Evolutionary conservation across 2,888 invertebrate genomes (phyloP).

Genomic region (Marronus borbonicus): DNA sequence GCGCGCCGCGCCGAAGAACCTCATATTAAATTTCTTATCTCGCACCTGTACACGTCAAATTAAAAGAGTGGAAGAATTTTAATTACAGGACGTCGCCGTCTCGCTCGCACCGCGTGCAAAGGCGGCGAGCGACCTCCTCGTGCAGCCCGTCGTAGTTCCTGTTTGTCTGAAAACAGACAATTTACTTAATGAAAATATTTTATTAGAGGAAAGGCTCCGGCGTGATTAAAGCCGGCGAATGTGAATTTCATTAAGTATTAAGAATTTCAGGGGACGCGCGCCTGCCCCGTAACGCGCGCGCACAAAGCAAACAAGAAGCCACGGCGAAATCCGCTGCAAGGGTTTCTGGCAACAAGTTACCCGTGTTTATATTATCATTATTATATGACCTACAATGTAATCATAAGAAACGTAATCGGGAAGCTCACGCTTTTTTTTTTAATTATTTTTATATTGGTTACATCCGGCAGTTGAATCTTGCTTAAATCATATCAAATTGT

Average conservation of each 20-base stretch:
- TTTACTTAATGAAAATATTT: conserved; percentile 50
- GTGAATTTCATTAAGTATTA: conserved; percentile 46
- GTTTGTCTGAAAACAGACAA: conserved; percentile 46
- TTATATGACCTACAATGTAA: too few relatives aligned
- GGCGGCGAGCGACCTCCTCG: not conserved
- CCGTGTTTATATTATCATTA: too few relatives aligned
- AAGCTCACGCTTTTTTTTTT: too few relatives aligned
- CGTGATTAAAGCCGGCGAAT: conserved; percentile 43
- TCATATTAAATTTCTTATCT: conserved; percentile 46
- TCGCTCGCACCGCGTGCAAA: not conserved
- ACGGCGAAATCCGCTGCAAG: not conserved
- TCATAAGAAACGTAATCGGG: too few relatives aligned
- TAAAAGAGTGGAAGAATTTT: conserved; percentile 49
- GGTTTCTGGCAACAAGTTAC: not conserved
- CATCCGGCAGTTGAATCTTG: too few relatives aligned
- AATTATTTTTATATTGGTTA: too few relatives aligned
- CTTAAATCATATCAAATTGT: too few relatives aligned
- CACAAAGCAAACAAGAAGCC: not conserved
- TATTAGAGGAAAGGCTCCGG: conserved; percentile 29
- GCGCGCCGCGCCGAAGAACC: conserved; percentile 7
- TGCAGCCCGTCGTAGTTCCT: not conserved
- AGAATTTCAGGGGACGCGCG: conserved; percentile 26
- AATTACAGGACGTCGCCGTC: conserved; percentile 29
- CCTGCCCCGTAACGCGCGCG: not conserved
- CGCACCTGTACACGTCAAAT: conserved; percentile 48